Conservation (phyloP, 2,797 vertebrate genomes). For the Scomberomorus guttatus region DNA sequence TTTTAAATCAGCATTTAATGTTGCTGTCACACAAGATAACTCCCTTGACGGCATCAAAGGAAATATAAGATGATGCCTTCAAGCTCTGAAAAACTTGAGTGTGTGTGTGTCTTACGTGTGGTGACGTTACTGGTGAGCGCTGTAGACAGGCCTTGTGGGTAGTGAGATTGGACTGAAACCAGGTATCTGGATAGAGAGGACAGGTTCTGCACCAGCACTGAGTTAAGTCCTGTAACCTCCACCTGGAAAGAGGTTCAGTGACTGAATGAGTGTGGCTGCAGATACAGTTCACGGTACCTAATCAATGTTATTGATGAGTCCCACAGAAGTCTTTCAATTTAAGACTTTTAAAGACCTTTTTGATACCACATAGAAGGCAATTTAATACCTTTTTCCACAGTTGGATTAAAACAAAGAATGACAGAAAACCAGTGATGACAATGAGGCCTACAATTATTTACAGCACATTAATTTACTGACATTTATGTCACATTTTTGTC, state of each 20-base stretch:
- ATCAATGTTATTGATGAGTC: not conserved
- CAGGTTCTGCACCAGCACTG: slow-evolving; percentile 87
- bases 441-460: too few relatives aligned
- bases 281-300: not conserved
- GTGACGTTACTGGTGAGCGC: slow-evolving; percentile 88
- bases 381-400: too few relatives aligned
- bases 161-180: slow-evolving; percentile 87
- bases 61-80: not conserved
- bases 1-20: not conserved
- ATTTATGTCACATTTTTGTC: too few relatives aligned
- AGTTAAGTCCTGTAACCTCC: slow-evolving; percentile 88
- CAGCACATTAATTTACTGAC: too few relatives aligned
- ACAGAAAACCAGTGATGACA: too few relatives aligned
- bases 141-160: slow-evolving; percentile 87
- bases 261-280: not conserved
- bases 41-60: too few relatives aligned
- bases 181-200: slow-evolving; percentile 92
- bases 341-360: not conserved
- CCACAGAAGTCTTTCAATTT: too few relatives aligned
- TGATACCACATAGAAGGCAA: not conserved
- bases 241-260: slow-evolving; percentile 77
- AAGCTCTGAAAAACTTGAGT: not conserved
- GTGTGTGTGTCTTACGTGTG: slow-evolving; percentile 86
- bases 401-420: too few relatives aligned
- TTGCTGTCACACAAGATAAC: not conserved